Evolutionary conservation across 2,113 vertebrate species (phyloP), one percentile per base, ranked within the genome.

Genomic region (Gopherus evgoodei): DNA sequence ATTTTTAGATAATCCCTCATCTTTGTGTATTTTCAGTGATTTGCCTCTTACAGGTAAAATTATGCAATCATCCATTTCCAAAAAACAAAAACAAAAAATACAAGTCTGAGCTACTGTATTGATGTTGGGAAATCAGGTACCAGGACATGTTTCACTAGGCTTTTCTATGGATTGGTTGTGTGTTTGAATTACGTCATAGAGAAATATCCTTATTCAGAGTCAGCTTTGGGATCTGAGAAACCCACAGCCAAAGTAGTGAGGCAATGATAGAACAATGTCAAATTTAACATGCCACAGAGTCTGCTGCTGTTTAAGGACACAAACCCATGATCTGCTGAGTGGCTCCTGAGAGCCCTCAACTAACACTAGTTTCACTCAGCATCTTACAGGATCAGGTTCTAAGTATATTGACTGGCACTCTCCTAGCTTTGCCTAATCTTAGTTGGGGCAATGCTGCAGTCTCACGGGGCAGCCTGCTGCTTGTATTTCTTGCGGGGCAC

Each of bases 21-120:
- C 90, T 91, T 94, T 78, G 53, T 9, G 19, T 88, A 72, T 91
- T 94, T 94, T 92, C 76, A 96, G 90, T 91, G 59, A 76, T 49
- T 93, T 91, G 14, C 94, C 90, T 91, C 94, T 95, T 88, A 44
- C 87, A 86, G 94, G 56, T 80, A 96, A 95, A 38, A 38, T 72
- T 38, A 72, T 38, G 65, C n/a, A 72, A 94, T 90, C 13, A 14
- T 80, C 89, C 50, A 27, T 94, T 56, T 81, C 42, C 56, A 1
- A 79, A 93, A 38, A 97, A 90, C 90, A 57, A 59, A 92, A 90
- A 87, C 11, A 29, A 59, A 69, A 35, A 31, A 13, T 14, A 17
- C 17, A 72, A 38, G 65, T 75, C 52, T 91, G 87, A 91, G 89
- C 56, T 86, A 56, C 81, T 84, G 35, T 44, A 87, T 87, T 62